Base-by-base conservation (phyloP, 2,888 invertebrate species). In the Perithous albicinctus region DNA sequence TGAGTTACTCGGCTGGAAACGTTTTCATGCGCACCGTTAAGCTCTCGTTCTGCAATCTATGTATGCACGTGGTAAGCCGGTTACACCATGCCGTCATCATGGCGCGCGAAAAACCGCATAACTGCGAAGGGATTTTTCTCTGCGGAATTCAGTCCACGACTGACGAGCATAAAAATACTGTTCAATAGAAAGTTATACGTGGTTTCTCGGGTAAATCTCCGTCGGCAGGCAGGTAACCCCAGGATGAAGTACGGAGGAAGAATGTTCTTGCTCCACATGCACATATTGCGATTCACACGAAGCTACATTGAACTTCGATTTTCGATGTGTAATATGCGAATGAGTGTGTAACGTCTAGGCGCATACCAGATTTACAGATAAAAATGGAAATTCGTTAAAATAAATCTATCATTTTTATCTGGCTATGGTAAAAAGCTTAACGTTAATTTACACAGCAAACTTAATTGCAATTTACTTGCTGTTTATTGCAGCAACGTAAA, bases 21-120 rank as follows among this genome's bases (percentile, higher is more conserved):
- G 63, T 73, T 77, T 73, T 63, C 74, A 51, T 70, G 64, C 64
- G 59, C 64, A 26, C 64, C 63, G 78, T 75, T 78, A 51, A 82
- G 70, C 29, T 41, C 41, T 26, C 51, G 23, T 26, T 51, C 61
- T 7, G n/a, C 20, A 15, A n/a, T 20, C 18, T 18, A 43, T 12
- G n/a, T 43, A 4, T n/a, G 41, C 56, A 64, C 35, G 29, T 61
- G 26, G 32, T 41, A 59, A 20, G 59, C 41, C 15, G 56, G 48
- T 56, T 38, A 66, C 38, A 29, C n/a, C n/a, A 15, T 46, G 54
- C 10, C 73, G 35, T 70, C 63, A 48, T 61, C 75, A 26, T 38
- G 15, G 3, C 54, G 51, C 70, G 56, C 61, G 43, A n/a, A 56
- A 10, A 7, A 32, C 4, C n/a, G 51, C 12, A 38, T 23, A 23